Evolutionary conservation across 2,113 vertebrate species (phyloP), one percentile per base, ranked within the genome.

Genomic region (Okapia johnstoni): DNA sequence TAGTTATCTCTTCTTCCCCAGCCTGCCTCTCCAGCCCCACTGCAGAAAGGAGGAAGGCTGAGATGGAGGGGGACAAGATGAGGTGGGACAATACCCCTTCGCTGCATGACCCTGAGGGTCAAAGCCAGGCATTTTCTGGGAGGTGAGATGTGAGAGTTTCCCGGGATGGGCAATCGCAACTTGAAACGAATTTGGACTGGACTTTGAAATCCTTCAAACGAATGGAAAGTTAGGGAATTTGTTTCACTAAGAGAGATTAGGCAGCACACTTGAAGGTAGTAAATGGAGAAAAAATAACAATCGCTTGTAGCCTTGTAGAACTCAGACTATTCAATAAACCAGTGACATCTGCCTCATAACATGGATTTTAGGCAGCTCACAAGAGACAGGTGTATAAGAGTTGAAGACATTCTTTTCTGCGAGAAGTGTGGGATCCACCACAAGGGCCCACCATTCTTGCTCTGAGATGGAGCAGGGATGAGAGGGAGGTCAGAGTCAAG

Each of bases 401-500:
- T 7, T 15, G 26, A 81, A 52, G 61, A 3, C 7, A 26, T 7
- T 85, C 48, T 13, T 61, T 48, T 58, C 86, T n/a, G 23, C 46
- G 58, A 30, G 50, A 85, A 8, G 30, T 43, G 0, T 1, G 15
- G 21, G 7, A 33, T 13, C 17, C 54, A 28, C 2, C 2, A 1
- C 21, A 19, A 2, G 16, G 23, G 0, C 19, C n/a, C 8, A 16
- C 6, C 2, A 0, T 48, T 76, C 52, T 8, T 7, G 21, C 46
- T 36, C 58, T 40, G 81, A 55, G 43, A 43, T 15, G n/a, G 12
- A 50, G 30, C 21, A n/a, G 46, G 66, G 25, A 23, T 5, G 3
- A 3, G 3, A 25, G 46, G 2, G 50, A 11, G 2, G 12, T 16
- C 14, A 19, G 17, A 58, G n/a, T 25, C 30, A 26, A 50, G 28